A percentile compares a stretch with the other conserved stretches of the same genome.
Conservation (phyloP, 37 sponge, comb jelly and placozoan species). For the Oopsacas minuta region DNA sequence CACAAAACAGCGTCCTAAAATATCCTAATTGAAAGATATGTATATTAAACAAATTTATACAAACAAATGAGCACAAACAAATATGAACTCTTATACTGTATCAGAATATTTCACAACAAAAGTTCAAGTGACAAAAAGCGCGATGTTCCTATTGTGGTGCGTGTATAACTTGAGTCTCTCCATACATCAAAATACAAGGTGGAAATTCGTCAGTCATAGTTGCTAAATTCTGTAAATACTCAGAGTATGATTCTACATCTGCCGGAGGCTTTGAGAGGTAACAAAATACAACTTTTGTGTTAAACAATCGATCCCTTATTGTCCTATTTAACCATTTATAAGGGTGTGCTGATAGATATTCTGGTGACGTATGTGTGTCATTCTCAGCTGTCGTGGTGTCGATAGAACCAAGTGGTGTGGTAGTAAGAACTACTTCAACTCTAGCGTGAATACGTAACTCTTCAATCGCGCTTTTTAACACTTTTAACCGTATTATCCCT, state of each 20-base stretch:
- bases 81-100: too few species aligned
- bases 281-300: slow-evolving; percentile 12
- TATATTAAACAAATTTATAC: too few species aligned
- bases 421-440: slow-evolving; percentile 32
- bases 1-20: too few species aligned
- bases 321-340: neutral
- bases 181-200: neutral
- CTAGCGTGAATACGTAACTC: slow-evolving; percentile 59
- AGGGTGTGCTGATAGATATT: neutral
- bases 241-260: neutral
- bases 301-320: neutral
- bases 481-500: slow-evolving; percentile 21
- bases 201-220: neutral
- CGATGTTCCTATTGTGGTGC: neutral
- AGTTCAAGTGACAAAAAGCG: neutral
- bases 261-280: neutral
- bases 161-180: neutral
- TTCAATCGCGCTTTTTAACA: slow-evolving; percentile 43
- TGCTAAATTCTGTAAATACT: neutral
- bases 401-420: neutral
- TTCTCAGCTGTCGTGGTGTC: neutral
- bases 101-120: neutral
- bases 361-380: neutral
- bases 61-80: neutral
- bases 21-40: too few species aligned